Base-by-base conservation (phyloP, 2,113 vertebrate genomes). In the Balaeniceps rex region DNA sequence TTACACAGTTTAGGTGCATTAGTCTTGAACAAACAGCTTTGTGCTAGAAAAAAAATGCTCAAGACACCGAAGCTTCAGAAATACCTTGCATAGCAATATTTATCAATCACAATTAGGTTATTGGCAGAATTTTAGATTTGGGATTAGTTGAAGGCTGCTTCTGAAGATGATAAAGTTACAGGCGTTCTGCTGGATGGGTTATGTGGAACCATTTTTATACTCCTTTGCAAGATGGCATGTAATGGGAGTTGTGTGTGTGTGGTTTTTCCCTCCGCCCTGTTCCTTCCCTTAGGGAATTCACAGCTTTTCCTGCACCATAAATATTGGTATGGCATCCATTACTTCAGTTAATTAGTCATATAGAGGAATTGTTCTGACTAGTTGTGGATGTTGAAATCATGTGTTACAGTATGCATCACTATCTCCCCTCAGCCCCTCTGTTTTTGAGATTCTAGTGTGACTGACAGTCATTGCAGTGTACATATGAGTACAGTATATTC, bases 301-400 rank as follows among this genome's bases (percentile, higher is more conserved):
- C 64, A 83, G 82, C 70, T 96, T 96, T 96, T 95, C 82, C 93
- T 95, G 93, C 70, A 93, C 74, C 2, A 5, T 91, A 93, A 93
- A 84, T 96, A 93, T 38, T 85, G 78, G 92, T 93, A 90, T 79
- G 90, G 80, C 93, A 95, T 85, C 63, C 87, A 91, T 95, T 95
- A 72, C 87, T 96, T 96, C 84, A 91, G 93, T 94, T 96, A 96
- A 96, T 96, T 97, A 97, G 92, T 97, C 96, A 96, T 85, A 90
- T 90, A 91, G 87, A 95, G 87, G 94, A 96, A 96, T 92, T 97
- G 96, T 97, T 90, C 93, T 91, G 90, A 97, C 96, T 96, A 96
- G 96, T 90, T 55, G 31, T 86, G 87, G 90, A 69, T 97, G 96
- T 93, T 91, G 96, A 96, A 96, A 97, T 91, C 12, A 0, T 10